A percentile compares a stretch with the other conserved stretches of the same genome.
These are phyloP conservation scores for Himalopsyche tibetana DNA, from an alignment of 2,888 invertebrate genomes.

Conservation along the genomic window DNA sequence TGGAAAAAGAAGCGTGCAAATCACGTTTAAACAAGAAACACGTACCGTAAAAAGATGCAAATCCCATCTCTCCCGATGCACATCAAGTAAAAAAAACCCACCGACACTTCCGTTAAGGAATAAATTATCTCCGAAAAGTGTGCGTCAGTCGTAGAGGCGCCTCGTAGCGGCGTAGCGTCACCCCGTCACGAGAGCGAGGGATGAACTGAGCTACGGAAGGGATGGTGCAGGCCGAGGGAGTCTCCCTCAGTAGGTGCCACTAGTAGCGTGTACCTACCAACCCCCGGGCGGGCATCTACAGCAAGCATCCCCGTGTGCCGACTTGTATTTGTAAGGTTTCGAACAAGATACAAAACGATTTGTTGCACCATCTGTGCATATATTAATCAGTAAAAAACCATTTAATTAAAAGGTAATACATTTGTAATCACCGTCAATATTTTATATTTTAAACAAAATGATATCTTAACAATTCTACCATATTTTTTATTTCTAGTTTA, in stretches of 20 bases:
- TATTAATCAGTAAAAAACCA: too few relatives aligned
- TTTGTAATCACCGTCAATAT: too few relatives aligned
- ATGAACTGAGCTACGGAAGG: slow-evolving; percentile 55
- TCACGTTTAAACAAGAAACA: not conserved
- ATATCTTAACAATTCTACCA: too few relatives aligned
- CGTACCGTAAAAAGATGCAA: not conserved
- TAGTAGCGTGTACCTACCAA: not conserved
- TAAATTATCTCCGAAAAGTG: slow-evolving; percentile 19
- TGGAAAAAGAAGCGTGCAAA: not conserved
- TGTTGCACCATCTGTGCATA: not conserved
- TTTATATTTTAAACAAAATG: too few relatives aligned
- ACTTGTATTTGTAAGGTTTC: not conserved
- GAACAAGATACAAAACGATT: not conserved
- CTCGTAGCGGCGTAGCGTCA: slow-evolving; percentile 47
- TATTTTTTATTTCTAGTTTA: too few relatives aligned
- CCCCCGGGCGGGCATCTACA: not conserved
- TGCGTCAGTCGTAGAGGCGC: slow-evolving; percentile 42
- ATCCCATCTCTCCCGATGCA: not conserved
- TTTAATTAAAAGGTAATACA: too few relatives aligned
- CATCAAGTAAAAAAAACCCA: slow-evolving; percentile 1
- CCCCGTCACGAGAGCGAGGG: slow-evolving; percentile 55
- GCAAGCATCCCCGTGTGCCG: not conserved
- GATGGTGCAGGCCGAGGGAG: slow-evolving; percentile 39
- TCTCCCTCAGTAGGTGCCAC: not conserved
- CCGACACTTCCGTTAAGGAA: not conserved